Base-by-base conservation (phyloP, 2,888 invertebrate species). In the Rhorus exstirpatorius region DNA sequence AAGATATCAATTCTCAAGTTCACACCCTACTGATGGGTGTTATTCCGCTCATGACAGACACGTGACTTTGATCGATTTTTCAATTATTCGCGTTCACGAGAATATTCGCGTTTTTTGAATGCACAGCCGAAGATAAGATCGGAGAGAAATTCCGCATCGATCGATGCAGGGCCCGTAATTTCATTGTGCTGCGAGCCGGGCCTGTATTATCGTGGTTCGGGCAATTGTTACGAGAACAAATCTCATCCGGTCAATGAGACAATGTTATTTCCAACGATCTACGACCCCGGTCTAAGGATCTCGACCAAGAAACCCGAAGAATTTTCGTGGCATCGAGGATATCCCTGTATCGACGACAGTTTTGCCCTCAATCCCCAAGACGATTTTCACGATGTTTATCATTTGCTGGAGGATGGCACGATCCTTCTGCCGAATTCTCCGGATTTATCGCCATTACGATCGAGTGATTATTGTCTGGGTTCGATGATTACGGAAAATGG, bases 161-260 rank as follows among this genome's bases (percentile, higher is more conserved):
- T 12, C 31, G 44, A 75, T 1, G 10, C 26, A 7, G 46, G 21
- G n/a, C 31, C 41, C 4, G 31, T 31, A 61, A 77, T 89, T 12
- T 72, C 87, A 31, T 81, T 89, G 58, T 90, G 90, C 82, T 90
- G 90, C 81, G 44, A 84, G 19, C 77, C 87, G 1, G 88, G 87
- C 1, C 26, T 77, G 10, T 88, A 87, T 77, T 77, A 86, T 12
- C 24, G 35, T 0, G 17, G 35, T n/a, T 46, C 71, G 1, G 60
- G n/a, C 1, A 24, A 21, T 8, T 86, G 86, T 76, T 19, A 71
- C 35, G 70, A 83, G 12, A 75, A 83, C 49, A 31, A 67, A 0
- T 31, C 74, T 0, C 7, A 21, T 4, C 83, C 79, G 6, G 71
- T 63, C 1, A 14, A 60, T 1, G 75, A 85, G 0, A 49, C 86